Evolutionary conservation across 2,888 invertebrate genomes (phyloP).

Genomic region (Parascotia fuliginaria): DNA sequence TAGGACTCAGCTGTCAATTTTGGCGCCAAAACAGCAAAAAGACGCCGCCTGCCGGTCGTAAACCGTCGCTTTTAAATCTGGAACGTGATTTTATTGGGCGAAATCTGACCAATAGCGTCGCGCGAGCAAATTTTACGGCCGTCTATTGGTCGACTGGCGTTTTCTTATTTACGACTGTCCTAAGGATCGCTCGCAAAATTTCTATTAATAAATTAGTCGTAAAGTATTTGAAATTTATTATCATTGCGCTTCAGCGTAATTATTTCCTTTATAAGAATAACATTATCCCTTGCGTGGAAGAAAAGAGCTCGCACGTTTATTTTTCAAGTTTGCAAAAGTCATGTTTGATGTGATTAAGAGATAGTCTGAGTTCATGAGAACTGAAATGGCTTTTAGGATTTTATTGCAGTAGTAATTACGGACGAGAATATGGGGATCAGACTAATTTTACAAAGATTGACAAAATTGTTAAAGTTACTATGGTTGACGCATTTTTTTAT

Average conservation of each 20-base stretch:
- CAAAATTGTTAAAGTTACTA: neutral
- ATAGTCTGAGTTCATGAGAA: slow-evolving; percentile 12
- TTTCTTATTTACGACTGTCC: slow-evolving; percentile 81
- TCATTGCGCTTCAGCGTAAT: slow-evolving; percentile 73
- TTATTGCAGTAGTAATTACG: neutral
- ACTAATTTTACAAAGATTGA: neutral
- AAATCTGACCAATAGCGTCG: slow-evolving; percentile 71
- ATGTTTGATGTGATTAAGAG: slow-evolving; percentile 2
- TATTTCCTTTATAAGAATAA: slow-evolving; percentile 83
- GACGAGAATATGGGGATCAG: neutral
- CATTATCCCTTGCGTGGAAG: slow-evolving; percentile 57
- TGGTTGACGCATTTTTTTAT: too few relatives aligned
- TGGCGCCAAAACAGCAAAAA: slow-evolving; percentile 83
- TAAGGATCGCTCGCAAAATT: slow-evolving; percentile 83
- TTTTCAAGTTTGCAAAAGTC: slow-evolving; percentile 16
- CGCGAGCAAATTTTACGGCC: slow-evolving; percentile 76
- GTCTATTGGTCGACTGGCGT: slow-evolving; percentile 74
- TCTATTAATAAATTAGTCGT: slow-evolving; percentile 85
- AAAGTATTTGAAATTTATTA: slow-evolving; percentile 79
- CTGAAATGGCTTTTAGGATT: neutral
- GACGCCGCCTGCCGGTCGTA: slow-evolving; percentile 78
- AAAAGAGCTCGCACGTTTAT: slow-evolving; percentile 36
- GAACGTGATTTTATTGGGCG: slow-evolving; percentile 73
- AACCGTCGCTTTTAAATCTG: slow-evolving; percentile 83
- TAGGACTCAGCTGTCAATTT: slow-evolving; percentile 70